Evolutionary conservation across 1,140 invertebrate species (phyloP), one percentile per base, ranked within the genome.

Genomic region (Octopus sinensis): DNA sequence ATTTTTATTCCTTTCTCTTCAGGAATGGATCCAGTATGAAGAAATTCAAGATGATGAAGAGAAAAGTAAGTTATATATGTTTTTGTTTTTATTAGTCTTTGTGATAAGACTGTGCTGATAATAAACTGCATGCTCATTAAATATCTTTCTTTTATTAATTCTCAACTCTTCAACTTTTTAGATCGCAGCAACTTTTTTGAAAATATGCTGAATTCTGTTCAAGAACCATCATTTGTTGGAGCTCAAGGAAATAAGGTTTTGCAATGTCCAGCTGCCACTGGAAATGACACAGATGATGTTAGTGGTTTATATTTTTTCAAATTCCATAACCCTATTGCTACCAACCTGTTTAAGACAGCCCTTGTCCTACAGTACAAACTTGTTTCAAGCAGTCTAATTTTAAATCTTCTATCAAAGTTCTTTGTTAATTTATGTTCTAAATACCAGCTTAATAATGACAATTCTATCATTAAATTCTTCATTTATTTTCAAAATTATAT

Each of bases 21-120:
- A 94, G 82, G 96, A 98, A 90, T 99, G 97, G 97, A 93, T 96
- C 86, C 94, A 96, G 86, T 98, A 96, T 89, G 96, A 97, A 91
- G 97, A 98, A 91, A 94, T 98, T 73, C 96, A 97, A 91, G 96
- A 98, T 90, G 89, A 96, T 4, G 96, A 97, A 86, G 96, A 98
- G 87, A 93, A 95, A 92, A 95, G 95, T 96, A 88, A 87, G 87
- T 86, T 43, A 43, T 43, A 2, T 43, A 43, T 43, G 30, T 3
- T 43, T 43, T 43, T 43, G 30, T 43, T 43, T 43, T 43, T 43
- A 43, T 43, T 43, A 43, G 30, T 43, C 13, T 23, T 23, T n/a
- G 54, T 54, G 30, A 30, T n/a, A 77, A 23, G 4, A 73, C 53
- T 56, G 4, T 75, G 6, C 12, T 52, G 68, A 12, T 62, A 43